phyloP scores from a whole-genome alignment of 1,140 invertebrate genomes.

The Pemphigus obesinymphae region DNA sequence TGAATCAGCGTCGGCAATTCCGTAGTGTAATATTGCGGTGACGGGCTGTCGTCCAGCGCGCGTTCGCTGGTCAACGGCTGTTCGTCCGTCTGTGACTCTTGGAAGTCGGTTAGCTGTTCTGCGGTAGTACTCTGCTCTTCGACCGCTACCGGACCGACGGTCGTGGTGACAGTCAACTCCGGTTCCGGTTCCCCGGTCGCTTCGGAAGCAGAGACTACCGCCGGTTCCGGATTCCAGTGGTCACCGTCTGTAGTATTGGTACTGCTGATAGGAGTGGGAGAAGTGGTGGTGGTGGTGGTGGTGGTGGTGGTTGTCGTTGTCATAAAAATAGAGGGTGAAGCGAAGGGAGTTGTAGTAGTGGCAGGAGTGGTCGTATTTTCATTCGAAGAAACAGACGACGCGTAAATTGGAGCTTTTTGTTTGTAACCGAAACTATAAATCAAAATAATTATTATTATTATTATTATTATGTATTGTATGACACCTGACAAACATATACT shows the following conservation, averaged over 20 bases:
- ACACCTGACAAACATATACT: too few relatives aligned
- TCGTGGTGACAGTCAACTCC: not conserved
- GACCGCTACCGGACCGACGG: not conserved
- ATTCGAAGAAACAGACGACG: not conserved
- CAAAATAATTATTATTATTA: too few relatives aligned
- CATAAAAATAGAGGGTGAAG: too few relatives aligned
- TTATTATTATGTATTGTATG: too few relatives aligned
- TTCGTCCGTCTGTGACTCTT: constrained; percentile 43
- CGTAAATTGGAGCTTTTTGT: constrained; percentile 5
- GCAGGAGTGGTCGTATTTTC: not conserved
- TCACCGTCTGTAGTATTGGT: too few relatives aligned
- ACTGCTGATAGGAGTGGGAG: not conserved
- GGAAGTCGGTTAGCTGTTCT: not conserved
- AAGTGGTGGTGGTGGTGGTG: not conserved
- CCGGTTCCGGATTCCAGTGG: too few relatives aligned
- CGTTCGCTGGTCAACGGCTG: constrained; percentile 49
- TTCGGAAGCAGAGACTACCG: not conserved
- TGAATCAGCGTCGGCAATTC: not conserved
- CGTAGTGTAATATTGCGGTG: not conserved
- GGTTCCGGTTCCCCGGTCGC: constrained; percentile 44
- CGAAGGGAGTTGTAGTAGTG: not conserved
- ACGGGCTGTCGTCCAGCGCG: not conserved
- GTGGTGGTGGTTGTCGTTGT: not conserved
- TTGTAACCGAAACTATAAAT: constrained; percentile 24
- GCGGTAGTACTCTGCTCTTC: not conserved